These are phyloP conservation scores for Psilopsiagon aurifrons DNA, from an alignment of 2,113 vertebrate genomes.

Conservation along the genomic window DNA sequence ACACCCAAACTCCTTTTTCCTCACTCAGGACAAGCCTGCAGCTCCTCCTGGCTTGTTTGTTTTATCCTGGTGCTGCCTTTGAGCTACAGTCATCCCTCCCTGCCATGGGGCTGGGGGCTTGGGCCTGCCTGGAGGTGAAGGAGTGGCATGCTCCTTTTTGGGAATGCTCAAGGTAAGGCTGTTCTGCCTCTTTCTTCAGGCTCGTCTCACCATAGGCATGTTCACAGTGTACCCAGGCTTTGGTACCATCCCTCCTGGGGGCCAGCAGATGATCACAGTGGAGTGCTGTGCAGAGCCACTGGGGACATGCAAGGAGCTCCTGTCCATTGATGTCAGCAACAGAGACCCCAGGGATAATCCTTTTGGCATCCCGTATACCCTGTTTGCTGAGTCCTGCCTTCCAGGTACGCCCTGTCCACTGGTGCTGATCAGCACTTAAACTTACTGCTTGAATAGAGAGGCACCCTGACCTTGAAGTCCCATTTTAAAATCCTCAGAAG, in stretches of 20 bases:
- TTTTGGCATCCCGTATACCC: conserved; percentile 78
- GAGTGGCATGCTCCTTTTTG: background rate
- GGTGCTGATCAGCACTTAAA: background rate
- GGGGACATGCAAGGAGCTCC: conserved; percentile 77
- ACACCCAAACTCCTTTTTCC: background rate
- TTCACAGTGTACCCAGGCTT: conserved; percentile 84
- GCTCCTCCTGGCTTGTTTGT: background rate
- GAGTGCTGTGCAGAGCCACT: conserved; percentile 83
- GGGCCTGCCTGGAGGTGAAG: background rate
- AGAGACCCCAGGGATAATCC: conserved; percentile 83
- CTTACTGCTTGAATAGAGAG: background rate
- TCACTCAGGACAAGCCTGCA: background rate
- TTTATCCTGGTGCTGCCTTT: background rate
- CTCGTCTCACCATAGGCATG: conserved; percentile 75
- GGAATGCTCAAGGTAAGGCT: background rate
- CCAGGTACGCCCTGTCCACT: conserved; percentile 74
- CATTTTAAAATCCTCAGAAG: background rate
- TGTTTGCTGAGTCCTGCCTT: conserved; percentile 83
- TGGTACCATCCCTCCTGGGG: conserved; percentile 75
- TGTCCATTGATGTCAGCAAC: conserved; percentile 83
- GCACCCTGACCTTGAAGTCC: background rate
- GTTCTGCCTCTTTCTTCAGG: conserved; percentile 57
- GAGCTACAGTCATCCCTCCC: background rate
- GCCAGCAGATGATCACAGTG: conserved; percentile 79
- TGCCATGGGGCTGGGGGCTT: background rate